Evolutionary conservation across 1,140 invertebrate species (phyloP).

Genomic region (Aphis craccivora): DNA sequence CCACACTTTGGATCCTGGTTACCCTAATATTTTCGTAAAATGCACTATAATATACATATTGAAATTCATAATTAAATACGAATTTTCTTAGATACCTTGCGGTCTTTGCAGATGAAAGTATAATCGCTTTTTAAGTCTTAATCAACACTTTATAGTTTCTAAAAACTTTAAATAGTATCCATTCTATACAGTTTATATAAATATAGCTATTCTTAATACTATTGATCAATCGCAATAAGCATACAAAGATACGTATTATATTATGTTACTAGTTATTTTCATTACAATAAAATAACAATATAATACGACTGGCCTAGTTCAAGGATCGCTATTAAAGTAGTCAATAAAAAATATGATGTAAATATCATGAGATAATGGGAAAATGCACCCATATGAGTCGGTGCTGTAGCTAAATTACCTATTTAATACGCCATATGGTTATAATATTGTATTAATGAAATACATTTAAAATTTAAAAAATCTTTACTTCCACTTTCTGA

Average conservation of each 20-base stretch:
- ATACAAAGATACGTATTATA: background rate
- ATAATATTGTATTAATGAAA: background rate
- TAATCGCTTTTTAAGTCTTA: background rate
- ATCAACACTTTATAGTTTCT: background rate
- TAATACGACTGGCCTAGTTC: background rate
- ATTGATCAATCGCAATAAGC: background rate
- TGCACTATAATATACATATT: background rate
- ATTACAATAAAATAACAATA: background rate
- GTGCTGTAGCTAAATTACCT: background rate
- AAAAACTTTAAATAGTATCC: background rate
- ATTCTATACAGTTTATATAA: too few species aligned
- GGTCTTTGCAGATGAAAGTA: background rate
- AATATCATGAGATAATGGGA: background rate
- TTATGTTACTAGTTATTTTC: background rate
- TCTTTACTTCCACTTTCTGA: too few species aligned
- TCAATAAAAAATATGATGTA: background rate
- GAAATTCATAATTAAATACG: background rate
- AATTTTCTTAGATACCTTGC: background rate
- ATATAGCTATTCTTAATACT: too few species aligned
- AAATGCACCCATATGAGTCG: background rate
- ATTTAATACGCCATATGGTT: background rate
- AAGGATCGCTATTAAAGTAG: background rate
- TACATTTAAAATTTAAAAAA: too few species aligned
- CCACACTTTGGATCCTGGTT: background rate
- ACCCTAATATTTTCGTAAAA: background rate